These are phyloP conservation scores for Dendrolimus houi DNA, from an alignment of 2,888 invertebrate genomes.

Conservation along the genomic window DNA sequence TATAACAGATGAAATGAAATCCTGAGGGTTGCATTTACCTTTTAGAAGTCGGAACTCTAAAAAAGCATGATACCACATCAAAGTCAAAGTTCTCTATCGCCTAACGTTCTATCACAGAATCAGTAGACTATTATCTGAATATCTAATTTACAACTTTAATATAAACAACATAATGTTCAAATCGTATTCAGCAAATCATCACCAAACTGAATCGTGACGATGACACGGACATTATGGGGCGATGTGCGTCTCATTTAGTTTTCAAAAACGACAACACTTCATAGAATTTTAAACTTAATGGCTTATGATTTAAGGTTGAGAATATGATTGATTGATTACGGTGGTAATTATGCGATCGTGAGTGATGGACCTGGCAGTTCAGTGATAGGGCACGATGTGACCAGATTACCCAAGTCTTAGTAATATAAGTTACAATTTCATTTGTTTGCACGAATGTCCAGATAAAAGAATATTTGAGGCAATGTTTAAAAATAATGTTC, in stretches of 20 bases:
- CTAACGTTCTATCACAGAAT: too few relatives aligned
- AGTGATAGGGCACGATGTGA: conserved; percentile 19
- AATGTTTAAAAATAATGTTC: too few relatives aligned
- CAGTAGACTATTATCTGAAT: neutral
- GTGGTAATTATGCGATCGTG: conserved; percentile 17
- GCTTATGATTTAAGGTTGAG: neutral
- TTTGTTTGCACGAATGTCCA: neutral
- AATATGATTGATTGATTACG: conserved; percentile 2
- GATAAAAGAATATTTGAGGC: neutral
- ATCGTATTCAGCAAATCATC: conserved; percentile 5
- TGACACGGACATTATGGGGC: conserved; percentile 31
- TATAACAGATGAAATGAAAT: too few relatives aligned
- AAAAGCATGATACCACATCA: too few relatives aligned
- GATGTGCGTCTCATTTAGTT: conserved; percentile 15
- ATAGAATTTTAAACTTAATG: conserved; percentile 1
- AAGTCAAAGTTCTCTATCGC: too few relatives aligned
- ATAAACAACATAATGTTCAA: neutral
- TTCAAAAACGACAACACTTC: neutral
- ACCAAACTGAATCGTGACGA: conserved; percentile 41
- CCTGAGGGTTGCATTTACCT: too few relatives aligned
- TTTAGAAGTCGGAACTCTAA: too few relatives aligned
- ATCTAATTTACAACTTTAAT: neutral
- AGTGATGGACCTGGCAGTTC: conserved; percentile 16
- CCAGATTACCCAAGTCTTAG: conserved; percentile 5
- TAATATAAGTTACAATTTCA: neutral